Conservation (phyloP, 1,140 invertebrate species). For the Calycopis cecrops region DNA sequence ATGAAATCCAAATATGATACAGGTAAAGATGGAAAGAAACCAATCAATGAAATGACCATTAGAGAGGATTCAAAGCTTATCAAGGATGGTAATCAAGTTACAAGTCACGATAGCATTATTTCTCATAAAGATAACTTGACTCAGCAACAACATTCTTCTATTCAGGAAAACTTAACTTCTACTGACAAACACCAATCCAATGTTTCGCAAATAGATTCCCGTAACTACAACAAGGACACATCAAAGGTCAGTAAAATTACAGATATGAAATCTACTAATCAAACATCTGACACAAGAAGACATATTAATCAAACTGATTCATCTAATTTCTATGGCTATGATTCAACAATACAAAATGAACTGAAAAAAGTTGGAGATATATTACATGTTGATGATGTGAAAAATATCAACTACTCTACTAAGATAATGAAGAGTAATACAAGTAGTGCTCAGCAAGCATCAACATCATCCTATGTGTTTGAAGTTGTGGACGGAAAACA, state of each 20-base stretch:
- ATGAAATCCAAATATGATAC: conserved; percentile 74
- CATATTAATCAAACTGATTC: conserved; percentile 57
- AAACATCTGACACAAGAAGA: conserved; percentile 34
- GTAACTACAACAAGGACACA: neutral
- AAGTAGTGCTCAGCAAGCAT: conserved; percentile 68
- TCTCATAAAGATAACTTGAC: conserved; percentile 55
- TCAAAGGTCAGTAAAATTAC: conserved; percentile 19
- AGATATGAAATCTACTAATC: conserved; percentile 23
- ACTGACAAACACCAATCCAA: conserved; percentile 21
- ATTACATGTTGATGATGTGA: conserved; percentile 48
- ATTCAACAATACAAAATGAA: conserved; percentile 58
- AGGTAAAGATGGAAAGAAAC: conserved; percentile 65
- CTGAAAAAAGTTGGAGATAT: conserved; percentile 59
- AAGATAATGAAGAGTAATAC: conserved; percentile 68
- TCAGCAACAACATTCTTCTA: conserved; percentile 43
- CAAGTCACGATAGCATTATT: conserved; percentile 47
- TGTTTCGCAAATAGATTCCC: neutral
- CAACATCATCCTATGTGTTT: conserved; percentile 74
- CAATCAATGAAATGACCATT: conserved; percentile 50
- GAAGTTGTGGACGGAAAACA: conserved; percentile 77
- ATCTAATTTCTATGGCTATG: conserved; percentile 65
- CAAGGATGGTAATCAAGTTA: conserved; percentile 58
- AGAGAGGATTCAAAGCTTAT: conserved; percentile 59
- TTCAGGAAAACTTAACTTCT: conserved; percentile 33
- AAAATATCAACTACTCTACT: conserved; percentile 60